Conservation (phyloP, 2,113 vertebrate genomes). For the Nycticorax nycticorax region DNA sequence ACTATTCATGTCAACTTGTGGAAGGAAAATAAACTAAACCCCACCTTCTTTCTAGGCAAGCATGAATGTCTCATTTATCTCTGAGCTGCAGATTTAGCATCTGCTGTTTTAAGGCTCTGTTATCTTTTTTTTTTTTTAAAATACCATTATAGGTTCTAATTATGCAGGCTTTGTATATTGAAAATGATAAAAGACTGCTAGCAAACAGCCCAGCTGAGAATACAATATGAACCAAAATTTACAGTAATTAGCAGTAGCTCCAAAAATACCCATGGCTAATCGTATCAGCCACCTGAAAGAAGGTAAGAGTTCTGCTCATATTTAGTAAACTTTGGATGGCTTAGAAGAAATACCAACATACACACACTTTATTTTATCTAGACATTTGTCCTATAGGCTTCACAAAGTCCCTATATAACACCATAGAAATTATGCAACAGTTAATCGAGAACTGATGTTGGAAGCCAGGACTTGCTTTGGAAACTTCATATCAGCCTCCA, state of each 20-base stretch:
- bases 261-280: not conserved
- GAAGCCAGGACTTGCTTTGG: not conserved
- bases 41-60: not conserved
- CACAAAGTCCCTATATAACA: fast-evolving
- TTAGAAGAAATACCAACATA: not conserved
- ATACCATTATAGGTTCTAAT: not conserved
- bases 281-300: not conserved
- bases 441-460: not conserved
- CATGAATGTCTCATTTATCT: not conserved
- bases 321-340: not conserved
- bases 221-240: not conserved
- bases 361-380: not conserved
- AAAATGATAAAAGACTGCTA: not conserved
- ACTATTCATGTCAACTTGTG: not conserved
- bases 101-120: not conserved
- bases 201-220: not conserved
- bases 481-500: not conserved
- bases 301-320: not conserved
- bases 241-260: not conserved
- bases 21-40: not conserved
- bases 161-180: not conserved
- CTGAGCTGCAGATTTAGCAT: not conserved
- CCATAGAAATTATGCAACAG: not conserved
- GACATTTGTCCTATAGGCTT: not conserved
- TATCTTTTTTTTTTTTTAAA: not conserved